A percentile compares a stretch with the other conserved stretches of the same genome.
phyloP scores from a whole-genome alignment of 2,888 invertebrate species.

The Lithosia quadra region DNA sequence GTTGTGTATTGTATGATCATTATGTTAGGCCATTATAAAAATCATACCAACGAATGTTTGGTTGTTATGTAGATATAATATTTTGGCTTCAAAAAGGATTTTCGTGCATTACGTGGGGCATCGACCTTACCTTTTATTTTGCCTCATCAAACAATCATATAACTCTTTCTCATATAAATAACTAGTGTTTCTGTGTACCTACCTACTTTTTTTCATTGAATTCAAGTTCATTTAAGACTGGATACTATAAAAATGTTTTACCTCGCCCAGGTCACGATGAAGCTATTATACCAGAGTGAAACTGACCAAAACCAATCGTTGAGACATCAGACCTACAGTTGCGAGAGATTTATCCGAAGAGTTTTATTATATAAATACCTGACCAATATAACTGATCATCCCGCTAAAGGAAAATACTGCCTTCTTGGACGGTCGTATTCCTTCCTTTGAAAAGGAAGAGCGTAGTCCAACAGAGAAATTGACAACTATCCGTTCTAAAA shows the following conservation, averaged over 20 bases:
- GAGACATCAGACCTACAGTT: too few relatives aligned
- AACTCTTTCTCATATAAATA: background rate
- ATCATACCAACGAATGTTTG: background rate
- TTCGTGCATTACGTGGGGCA: background rate
- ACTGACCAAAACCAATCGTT: too few relatives aligned
- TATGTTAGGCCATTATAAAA: background rate
- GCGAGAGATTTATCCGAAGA: too few relatives aligned
- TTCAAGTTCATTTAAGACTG: too few relatives aligned
- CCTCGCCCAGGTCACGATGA: too few relatives aligned
- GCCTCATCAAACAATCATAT: background rate
- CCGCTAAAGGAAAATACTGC: background rate
- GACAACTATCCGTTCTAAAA: background rate
- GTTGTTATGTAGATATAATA: background rate
- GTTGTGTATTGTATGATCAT: conserved; percentile 1
- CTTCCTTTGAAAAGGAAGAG: background rate
- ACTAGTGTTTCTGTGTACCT: too few relatives aligned
- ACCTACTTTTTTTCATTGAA: too few relatives aligned
- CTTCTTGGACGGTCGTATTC: background rate
- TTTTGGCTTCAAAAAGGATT: background rate
- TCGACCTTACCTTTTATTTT: background rate
- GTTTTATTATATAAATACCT: too few relatives aligned
- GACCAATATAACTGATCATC: background rate
- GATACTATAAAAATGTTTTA: too few relatives aligned
- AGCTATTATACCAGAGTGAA: too few relatives aligned
- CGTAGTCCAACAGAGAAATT: too few relatives aligned